Evolutionary conservation across 2,888 invertebrate genomes (phyloP), one percentile per base, ranked within the genome.

Genomic region (Steinernema carpocapsae): DNA sequence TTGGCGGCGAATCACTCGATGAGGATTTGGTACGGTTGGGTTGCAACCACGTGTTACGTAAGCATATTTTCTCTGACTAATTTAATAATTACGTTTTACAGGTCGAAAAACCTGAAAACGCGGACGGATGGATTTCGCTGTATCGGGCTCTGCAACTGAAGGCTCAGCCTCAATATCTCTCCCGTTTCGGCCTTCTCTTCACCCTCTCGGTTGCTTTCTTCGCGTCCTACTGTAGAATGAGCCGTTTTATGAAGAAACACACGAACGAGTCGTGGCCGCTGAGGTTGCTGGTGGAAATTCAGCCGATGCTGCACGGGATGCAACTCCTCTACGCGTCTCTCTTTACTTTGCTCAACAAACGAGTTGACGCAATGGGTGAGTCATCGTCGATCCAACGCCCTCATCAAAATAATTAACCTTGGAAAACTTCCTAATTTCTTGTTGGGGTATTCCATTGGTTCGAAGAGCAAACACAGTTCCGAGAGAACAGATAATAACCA

Each of bases 21-120:
- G 64, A 10, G 64, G 29, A 64, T 64, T 29, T 64, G 64, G 64
- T 64, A 64, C n/a, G 64, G 64, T 7, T 64, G 32, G 64, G 7
- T 17, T 17, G 64, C 64, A 32, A 64, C 29, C 19, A 32, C 32
- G 29, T 64, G 64, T 32, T 64, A 32, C 14, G 64, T 64, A 64
- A 64, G 64, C 22, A 48, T 14, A 2, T 7, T 19, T 19, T 12
- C 22, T 22, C 10, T 52, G 24, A 52, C 48, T 48, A 7, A 3
- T n/a, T 3, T 4, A 48, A 2, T 19, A 48, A 4, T 48, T 7
- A 48, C 48, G 3, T 14, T 48, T 26, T 64, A 29, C 26, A 64
- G 64, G 7, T 32, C 2, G 32, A 64, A 26, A 14, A 17, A 26
- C 64, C 64, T 17, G 64, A 26, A 17, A 10, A 64, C 2, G 64